A percentile compares a stretch with the other conserved stretches of the same genome.
Evolutionary conservation across 2,888 invertebrate genomes (phyloP).

Genomic region (Melieria picta): DNA sequence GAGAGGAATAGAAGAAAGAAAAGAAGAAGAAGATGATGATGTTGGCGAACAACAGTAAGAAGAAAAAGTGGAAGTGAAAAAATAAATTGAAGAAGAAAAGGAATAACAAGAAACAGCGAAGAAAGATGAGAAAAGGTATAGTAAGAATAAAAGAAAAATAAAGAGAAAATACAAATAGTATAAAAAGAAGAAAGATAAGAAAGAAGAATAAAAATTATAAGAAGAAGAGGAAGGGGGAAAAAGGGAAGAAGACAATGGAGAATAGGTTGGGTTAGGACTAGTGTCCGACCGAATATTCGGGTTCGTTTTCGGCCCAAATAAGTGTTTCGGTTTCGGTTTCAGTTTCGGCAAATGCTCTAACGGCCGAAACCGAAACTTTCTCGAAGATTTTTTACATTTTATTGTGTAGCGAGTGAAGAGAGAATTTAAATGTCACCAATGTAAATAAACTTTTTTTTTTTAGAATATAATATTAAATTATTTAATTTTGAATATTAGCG

Average conservation of each 20-base stretch:
- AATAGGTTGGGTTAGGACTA: not conserved
- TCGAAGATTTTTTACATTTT: too few species aligned
- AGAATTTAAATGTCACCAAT: too few species aligned
- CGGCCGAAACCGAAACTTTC: too few species aligned
- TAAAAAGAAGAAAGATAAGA: not conserved
- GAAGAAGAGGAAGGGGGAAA: not conserved
- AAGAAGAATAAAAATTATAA: not conserved
- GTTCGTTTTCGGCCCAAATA: too few species aligned
- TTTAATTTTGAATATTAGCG: too few species aligned
- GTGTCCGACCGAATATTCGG: too few species aligned
- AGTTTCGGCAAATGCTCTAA: too few species aligned
- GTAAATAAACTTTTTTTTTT: too few species aligned
- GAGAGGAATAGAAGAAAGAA: not conserved
- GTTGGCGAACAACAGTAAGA: not conserved
- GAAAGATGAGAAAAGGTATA: not conserved
- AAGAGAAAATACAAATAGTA: not conserved
- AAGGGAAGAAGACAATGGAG: not conserved
- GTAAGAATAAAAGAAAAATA: not conserved
- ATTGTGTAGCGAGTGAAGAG: too few species aligned
- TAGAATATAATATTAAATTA: too few species aligned
- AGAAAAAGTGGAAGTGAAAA: not conserved
- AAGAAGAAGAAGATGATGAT: not conserved
- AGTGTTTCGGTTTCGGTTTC: too few species aligned
- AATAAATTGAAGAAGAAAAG: not conserved
- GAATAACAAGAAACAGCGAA: constrained; percentile 8